Conservation (phyloP, 1,140 invertebrate species). For the Metopolophium dirhodum region DNA sequence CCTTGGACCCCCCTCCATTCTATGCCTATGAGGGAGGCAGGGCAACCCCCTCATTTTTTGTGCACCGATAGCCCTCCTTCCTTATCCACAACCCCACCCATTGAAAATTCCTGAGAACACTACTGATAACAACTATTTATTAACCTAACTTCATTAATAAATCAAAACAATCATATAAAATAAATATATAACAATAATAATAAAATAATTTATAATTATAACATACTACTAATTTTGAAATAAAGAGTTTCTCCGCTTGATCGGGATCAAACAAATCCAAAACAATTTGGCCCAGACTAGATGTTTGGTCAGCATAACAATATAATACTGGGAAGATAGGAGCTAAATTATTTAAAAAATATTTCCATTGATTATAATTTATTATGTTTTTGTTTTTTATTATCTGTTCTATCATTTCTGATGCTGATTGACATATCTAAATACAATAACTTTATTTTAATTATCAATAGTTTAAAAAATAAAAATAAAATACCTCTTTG, state of each 20-base stretch:
- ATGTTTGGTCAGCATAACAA: not conserved
- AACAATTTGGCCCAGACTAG: constrained; percentile 33
- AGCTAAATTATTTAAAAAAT: constrained; percentile 19
- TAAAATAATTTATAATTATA: not conserved
- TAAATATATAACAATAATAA: not conserved
- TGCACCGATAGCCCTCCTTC: too few species aligned
- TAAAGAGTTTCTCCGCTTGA: constrained; percentile 17
- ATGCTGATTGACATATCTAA: constrained; percentile 43
- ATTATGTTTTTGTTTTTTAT: constrained; percentile 24
- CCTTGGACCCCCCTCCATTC: too few species aligned
- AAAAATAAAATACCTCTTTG: constrained; percentile 5
- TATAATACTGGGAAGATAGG: constrained; percentile 30
- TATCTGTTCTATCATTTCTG: constrained; percentile 32
- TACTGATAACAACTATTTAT: not conserved
- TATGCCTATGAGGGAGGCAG: too few species aligned
- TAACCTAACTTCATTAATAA: not conserved
- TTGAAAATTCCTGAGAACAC: too few species aligned
- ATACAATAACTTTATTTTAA: not conserved
- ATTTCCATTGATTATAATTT: constrained; percentile 16
- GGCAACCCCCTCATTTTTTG: too few species aligned
- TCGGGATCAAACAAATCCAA: constrained; percentile 45
- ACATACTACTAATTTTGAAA: constrained; percentile 36
- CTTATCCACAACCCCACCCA: too few species aligned
- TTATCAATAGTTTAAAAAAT: not conserved
- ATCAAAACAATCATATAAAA: not conserved